Conservation (phyloP, 2,113 vertebrate species). For the Orthonyx spaldingii region DNA sequence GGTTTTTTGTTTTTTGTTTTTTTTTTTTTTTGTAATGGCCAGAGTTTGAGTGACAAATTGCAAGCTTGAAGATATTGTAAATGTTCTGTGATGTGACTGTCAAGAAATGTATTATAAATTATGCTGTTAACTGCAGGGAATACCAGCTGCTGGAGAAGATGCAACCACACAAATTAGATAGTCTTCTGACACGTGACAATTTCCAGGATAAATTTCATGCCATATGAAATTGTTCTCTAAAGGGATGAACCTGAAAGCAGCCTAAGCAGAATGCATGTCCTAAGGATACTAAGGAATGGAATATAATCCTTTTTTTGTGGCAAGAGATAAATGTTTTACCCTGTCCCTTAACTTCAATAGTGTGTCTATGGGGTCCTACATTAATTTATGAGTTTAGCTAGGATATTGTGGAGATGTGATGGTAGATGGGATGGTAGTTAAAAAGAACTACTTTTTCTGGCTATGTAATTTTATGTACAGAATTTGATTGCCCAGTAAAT, state of each 20-base stretch:
- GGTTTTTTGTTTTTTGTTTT: background rate
- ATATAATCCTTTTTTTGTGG: background rate
- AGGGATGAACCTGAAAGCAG: background rate
- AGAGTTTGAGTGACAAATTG: background rate
- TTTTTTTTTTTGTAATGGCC: fast-evolving
- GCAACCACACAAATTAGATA: background rate
- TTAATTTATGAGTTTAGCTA: background rate
- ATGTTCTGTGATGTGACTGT: background rate
- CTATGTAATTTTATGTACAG: background rate
- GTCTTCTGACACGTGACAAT: background rate
- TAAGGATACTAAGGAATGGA: background rate
- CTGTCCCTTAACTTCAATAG: background rate
- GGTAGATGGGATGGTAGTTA: background rate
- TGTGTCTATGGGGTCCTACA: background rate
- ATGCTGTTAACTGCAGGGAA: background rate
- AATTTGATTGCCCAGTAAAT: background rate
- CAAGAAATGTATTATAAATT: background rate
- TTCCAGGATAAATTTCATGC: background rate
- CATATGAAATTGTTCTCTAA: background rate
- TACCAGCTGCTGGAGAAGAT: background rate
- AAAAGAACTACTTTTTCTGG: background rate
- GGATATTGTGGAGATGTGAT: background rate
- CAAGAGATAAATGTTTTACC: background rate
- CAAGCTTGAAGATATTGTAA: background rate
- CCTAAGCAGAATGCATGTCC: background rate